Evolutionary conservation across 92 coral and sea anemone species (phyloP).

Genomic region (Umimayanthus chanpuru): DNA sequence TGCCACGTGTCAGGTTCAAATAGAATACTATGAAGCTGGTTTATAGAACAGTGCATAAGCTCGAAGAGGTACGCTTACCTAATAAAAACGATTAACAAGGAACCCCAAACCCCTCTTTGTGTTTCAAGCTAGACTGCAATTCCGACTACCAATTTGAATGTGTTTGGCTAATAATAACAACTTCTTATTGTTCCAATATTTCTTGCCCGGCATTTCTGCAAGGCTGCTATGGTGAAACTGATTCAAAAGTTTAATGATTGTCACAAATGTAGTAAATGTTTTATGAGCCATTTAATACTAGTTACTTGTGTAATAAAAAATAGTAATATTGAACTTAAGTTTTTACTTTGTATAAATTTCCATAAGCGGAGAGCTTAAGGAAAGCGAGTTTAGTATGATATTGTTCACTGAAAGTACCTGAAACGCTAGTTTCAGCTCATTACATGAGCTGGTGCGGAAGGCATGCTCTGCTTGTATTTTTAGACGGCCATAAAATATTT

Average conservation of each 20-base stretch:
- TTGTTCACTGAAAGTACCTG: background rate
- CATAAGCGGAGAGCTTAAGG: background rate
- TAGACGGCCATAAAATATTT: background rate
- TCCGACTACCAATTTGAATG: background rate
- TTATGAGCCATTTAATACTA: background rate
- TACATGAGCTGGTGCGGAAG: background rate
- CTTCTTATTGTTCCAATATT: background rate
- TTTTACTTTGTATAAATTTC: too few relatives aligned
- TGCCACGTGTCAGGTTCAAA: constrained; percentile 17
- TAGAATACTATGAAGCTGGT: background rate
- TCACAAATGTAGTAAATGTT: background rate
- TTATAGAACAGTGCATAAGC: background rate
- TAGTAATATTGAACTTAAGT: too few relatives aligned
- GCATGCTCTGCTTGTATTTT: background rate
- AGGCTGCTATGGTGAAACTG: too few relatives aligned
- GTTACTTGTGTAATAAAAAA: too few relatives aligned
- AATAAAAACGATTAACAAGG: background rate
- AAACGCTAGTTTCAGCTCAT: background rate
- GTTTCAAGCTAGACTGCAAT: background rate
- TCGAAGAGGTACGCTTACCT: background rate
- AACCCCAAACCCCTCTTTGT: background rate
- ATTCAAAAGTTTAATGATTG: too few relatives aligned
- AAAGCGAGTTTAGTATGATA: too few relatives aligned
- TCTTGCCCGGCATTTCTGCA: background rate
- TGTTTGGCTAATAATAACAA: background rate